Percentiles rank a stretch among this genome's conserved stretches.
phyloP scores from a whole-genome alignment of 2,113 vertebrate genomes.

The Phyllopteryx taeniolatus region DNA sequence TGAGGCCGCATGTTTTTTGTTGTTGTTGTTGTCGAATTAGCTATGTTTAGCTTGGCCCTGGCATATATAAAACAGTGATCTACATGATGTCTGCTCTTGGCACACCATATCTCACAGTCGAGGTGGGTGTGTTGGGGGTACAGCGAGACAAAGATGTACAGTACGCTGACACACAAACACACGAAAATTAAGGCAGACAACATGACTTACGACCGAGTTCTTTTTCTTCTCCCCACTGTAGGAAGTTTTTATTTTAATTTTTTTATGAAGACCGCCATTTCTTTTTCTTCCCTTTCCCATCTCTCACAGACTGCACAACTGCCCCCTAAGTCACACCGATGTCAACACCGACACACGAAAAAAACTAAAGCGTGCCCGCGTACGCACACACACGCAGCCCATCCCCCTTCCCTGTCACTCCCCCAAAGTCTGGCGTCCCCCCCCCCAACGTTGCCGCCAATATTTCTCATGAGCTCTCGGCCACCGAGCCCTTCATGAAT shows the following conservation, averaged over 20 bases:
- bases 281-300: slow-evolving; percentile 55
- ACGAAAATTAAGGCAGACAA: slow-evolving; percentile 32
- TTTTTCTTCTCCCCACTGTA: slow-evolving; percentile 32
- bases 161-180: slow-evolving; percentile 26
- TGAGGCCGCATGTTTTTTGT: too few relatives aligned
- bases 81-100: slow-evolving; percentile 8
- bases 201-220: slow-evolving; percentile 58
- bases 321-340: slow-evolving; percentile 67
- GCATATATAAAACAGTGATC: slow-evolving; percentile 45
- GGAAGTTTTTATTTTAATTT: slow-evolving; percentile 56
- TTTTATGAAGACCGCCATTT: slow-evolving; percentile 66
- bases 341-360: slow-evolving; percentile 67
- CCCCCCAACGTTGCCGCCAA: slow-evolving; percentile 65
- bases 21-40: too few relatives aligned
- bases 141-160: slow-evolving; percentile 37
- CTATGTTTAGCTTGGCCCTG: not conserved
- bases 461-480: slow-evolving; percentile 89
- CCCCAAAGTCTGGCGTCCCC: slow-evolving; percentile 37
- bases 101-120: slow-evolving; percentile 38
- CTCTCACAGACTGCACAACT: slow-evolving; percentile 45
- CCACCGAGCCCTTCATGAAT: slow-evolving; percentile 93
- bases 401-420: slow-evolving; percentile 3
- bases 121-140: not conserved
- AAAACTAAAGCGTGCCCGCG: slow-evolving; percentile 50
- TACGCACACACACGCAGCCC: slow-evolving; percentile 39